A percentile compares a stretch with the other conserved stretches of the same genome.
These are phyloP conservation scores for Ibycter americanus DNA, from an alignment of 2,797 vertebrate genomes.

Conservation along the genomic window DNA sequence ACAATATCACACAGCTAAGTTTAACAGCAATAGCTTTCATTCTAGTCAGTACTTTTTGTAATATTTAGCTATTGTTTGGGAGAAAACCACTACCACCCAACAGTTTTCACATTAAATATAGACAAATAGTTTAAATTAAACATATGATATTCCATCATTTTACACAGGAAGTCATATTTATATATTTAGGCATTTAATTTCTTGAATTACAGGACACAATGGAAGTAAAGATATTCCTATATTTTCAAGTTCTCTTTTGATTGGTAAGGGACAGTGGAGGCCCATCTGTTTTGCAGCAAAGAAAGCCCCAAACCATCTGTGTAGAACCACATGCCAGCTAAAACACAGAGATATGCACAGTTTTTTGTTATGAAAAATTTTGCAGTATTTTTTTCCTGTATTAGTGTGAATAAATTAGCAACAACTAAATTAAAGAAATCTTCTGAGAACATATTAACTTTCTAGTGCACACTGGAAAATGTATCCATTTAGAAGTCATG, in stretches of 20 bases:
- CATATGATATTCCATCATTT: conserved; percentile 76
- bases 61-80: conserved; percentile 74
- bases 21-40: conserved; percentile 74
- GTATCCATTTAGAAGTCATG: conserved; percentile 67
- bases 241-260: conserved; percentile 83
- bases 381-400: conserved; percentile 82
- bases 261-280: conserved; percentile 83
- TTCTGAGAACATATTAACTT: conserved; percentile 82
- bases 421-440: conserved; percentile 84
- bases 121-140: conserved; percentile 77
- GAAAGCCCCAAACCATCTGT: conserved; percentile 89
- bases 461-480: conserved; percentile 72
- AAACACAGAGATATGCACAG: conserved; percentile 88
- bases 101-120: conserved; percentile 77
- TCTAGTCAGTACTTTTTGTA: conserved; percentile 73
- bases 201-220: conserved; percentile 80
- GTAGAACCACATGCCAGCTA: conserved; percentile 85
- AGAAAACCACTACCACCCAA: conserved; percentile 63
- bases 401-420: conserved; percentile 86
- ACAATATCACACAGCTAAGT: conserved; percentile 68
- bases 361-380: conserved; percentile 85
- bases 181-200: conserved; percentile 80
- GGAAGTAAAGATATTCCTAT: conserved; percentile 82
- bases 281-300: conserved; percentile 90
- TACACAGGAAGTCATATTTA: conserved; percentile 76